Conservation (phyloP, 2,888 invertebrate species). For the Morpho deidamia region DNA sequence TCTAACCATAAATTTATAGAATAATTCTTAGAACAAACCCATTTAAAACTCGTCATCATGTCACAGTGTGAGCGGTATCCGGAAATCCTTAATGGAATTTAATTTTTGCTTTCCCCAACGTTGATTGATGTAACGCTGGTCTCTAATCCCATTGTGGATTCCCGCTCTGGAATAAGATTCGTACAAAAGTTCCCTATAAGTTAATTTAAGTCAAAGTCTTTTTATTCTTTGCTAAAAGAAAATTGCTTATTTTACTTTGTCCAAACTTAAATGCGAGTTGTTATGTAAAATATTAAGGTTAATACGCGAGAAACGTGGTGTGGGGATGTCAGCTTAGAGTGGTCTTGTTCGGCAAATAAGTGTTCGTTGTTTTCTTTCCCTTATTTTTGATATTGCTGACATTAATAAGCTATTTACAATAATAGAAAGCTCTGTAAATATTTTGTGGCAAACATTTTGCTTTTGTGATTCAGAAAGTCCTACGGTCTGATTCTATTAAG, state of each 20-base stretch:
- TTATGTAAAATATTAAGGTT: conserved; percentile 13
- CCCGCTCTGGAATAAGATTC: conserved; percentile 20
- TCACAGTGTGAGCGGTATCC: conserved; percentile 15
- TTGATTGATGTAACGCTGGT: conserved; percentile 27
- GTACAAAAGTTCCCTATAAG: conserved; percentile 24
- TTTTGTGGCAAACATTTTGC: too few relatives aligned
- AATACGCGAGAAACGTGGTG: not conserved
- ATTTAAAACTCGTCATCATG: conserved; percentile 2
- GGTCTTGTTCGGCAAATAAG: not conserved
- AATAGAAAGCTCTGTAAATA: too few relatives aligned
- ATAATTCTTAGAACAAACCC: not conserved
- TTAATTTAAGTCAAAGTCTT: conserved; percentile 24
- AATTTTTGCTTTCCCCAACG: conserved; percentile 25
- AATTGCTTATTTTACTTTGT: conserved; percentile 5
- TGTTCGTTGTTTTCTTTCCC: not conserved
- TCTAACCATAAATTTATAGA: not conserved
- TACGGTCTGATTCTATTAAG: too few relatives aligned
- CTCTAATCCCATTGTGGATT: conserved; percentile 26
- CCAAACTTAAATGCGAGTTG: conserved; percentile 15
- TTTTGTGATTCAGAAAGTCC: too few relatives aligned
- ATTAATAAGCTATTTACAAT: too few relatives aligned
- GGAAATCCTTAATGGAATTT: conserved; percentile 26
- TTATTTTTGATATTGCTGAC: not conserved
- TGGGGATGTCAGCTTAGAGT: not conserved
- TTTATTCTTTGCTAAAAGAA: conserved; percentile 17